These are phyloP conservation scores for Hippocampus mohnikei DNA, from an alignment of 2,113 vertebrate genomes.

Conservation along the genomic window DNA sequence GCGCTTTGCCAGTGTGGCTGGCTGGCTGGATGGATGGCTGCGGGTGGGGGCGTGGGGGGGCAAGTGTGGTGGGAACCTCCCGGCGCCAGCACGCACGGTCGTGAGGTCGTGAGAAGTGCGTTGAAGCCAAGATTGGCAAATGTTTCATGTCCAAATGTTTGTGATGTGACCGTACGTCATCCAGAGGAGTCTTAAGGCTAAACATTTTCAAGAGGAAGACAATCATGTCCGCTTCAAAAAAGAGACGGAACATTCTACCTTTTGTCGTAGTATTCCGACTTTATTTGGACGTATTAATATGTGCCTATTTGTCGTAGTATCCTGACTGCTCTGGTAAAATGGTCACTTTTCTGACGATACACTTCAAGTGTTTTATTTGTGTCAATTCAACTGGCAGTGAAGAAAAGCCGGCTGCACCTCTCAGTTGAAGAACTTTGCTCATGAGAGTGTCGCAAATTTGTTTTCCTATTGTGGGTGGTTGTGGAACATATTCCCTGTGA, in stretches of 20 bases:
- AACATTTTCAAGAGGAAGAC: background rate
- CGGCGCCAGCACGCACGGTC: slow-evolving; percentile 26
- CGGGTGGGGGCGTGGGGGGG: slow-evolving; percentile 5
- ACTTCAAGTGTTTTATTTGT: no score
- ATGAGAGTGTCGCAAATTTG: no score
- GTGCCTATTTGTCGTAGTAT: no score
- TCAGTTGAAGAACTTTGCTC: no score
- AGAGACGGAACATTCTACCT: background rate
- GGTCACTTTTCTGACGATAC: no score
- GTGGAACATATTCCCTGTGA: no score
- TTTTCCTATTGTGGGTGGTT: no score
- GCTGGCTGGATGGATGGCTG: slow-evolving; percentile 40
- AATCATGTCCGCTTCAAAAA: background rate
- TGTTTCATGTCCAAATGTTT: slow-evolving; percentile 1
- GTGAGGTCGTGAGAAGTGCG: slow-evolving; percentile 40
- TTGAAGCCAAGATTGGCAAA: background rate
- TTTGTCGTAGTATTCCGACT: no score
- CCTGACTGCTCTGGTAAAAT: no score
- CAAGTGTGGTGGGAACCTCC: slow-evolving; percentile 49
- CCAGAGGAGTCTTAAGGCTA: background rate
- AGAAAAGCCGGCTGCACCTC: no score
- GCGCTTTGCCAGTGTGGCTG: slow-evolving; percentile 69
- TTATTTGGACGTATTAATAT: no score
- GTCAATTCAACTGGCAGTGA: no score
- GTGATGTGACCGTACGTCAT: background rate